Conservation (phyloP, 2,888 invertebrate species). For the Drosophila nigritarsus region DNA sequence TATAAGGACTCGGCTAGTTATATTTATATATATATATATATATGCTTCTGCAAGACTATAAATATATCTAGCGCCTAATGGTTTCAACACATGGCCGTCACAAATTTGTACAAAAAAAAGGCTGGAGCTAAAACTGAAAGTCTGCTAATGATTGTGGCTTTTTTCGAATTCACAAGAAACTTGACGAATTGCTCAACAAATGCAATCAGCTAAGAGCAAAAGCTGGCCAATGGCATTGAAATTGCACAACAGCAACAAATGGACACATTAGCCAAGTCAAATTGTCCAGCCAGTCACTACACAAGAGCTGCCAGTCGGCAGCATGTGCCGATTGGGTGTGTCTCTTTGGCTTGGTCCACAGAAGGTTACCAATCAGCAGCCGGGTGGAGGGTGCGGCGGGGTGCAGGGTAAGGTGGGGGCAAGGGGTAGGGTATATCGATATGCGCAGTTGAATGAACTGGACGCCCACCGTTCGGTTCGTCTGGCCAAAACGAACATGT, state of each 20-base stretch:
- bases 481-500: slow-evolving; percentile 43
- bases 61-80: slow-evolving; percentile 12
- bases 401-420: neutral
- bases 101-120: slow-evolving; percentile 5
- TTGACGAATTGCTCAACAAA: slow-evolving; percentile 39
- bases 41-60: neutral
- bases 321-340: slow-evolving; percentile 48
- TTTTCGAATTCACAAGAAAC: slow-evolving; percentile 35
- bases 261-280: slow-evolving; percentile 52
- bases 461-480: slow-evolving; percentile 50
- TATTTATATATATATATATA: neutral
- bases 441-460: slow-evolving; percentile 66
- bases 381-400: neutral
- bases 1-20: neutral
- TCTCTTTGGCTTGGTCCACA: slow-evolving; percentile 33
- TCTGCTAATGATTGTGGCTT: slow-evolving; percentile 33
- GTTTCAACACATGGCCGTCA: neutral
- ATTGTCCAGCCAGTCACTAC: slow-evolving; percentile 37
- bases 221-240: slow-evolving; percentile 67
- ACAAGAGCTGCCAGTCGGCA: slow-evolving; percentile 23
- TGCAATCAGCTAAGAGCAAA: slow-evolving; percentile 52
- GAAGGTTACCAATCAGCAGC: slow-evolving; percentile 34
- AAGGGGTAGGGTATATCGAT: slow-evolving; percentile 18
- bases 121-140: slow-evolving; percentile 5
- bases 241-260: slow-evolving; percentile 57